Conservation (phyloP, 2,113 vertebrate species). For the Carassius auratus region DNA sequence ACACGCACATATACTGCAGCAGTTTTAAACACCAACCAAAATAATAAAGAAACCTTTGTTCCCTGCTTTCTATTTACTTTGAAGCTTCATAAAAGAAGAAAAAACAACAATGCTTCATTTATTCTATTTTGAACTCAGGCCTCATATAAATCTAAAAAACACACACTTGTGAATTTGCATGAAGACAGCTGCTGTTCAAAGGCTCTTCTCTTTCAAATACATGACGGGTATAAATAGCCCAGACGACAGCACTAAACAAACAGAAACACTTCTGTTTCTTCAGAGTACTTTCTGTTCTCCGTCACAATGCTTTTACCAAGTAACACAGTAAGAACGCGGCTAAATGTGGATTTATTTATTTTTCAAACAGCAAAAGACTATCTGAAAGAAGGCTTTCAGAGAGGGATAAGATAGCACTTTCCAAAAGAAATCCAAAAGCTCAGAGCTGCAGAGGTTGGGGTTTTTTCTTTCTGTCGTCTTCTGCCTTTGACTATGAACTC, state of each 20-base stretch:
- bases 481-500: slow-evolving; percentile 11
- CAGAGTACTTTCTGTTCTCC: slow-evolving; percentile 39
- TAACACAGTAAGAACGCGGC: slow-evolving; percentile 72
- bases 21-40: slow-evolving; percentile 70
- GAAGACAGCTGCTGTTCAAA: slow-evolving; percentile 70
- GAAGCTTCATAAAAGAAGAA: slow-evolving; percentile 76
- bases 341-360: slow-evolving; percentile 69
- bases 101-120: slow-evolving; percentile 80
- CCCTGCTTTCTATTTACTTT: slow-evolving; percentile 74
- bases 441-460: slow-evolving; percentile 73
- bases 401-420: slow-evolving; percentile 63
- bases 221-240: slow-evolving; percentile 74
- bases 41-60: slow-evolving; percentile 82
- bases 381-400: slow-evolving; percentile 43
- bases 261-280: slow-evolving; percentile 30
- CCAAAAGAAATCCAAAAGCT: slow-evolving; percentile 71
- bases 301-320: slow-evolving; percentile 67
- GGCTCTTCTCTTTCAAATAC: slow-evolving; percentile 68
- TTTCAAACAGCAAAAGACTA: slow-evolving; percentile 65
- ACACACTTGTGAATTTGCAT: slow-evolving; percentile 73
- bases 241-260: slow-evolving; percentile 71
- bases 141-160: slow-evolving; percentile 66
- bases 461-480: slow-evolving; percentile 46
- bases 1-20: slow-evolving; percentile 53
- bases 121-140: slow-evolving; percentile 76